Evolutionary conservation across 64 coral and sea anemone genomes (phyloP).

Genomic region (Pocillopora verrucosa): DNA sequence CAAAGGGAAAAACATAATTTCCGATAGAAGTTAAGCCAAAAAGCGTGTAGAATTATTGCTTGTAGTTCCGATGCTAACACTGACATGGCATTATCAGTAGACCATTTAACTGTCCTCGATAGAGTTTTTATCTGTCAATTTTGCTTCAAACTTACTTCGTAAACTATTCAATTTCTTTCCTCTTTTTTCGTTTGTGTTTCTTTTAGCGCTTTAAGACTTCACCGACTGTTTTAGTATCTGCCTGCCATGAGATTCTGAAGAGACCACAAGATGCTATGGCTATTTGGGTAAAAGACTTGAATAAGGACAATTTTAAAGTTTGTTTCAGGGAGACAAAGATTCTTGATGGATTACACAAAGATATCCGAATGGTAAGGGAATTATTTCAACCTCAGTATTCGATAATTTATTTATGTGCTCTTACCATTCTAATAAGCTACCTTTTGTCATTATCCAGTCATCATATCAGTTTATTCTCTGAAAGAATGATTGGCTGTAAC

Average conservation of each 20-base stretch:
- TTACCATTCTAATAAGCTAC: no score
- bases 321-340: constrained; percentile 76
- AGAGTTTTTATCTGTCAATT: neutral
- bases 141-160: neutral
- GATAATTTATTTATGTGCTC: no score
- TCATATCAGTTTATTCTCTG: no score
- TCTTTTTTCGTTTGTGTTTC: neutral
- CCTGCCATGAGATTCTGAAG: neutral
- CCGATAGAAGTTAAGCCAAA: no score
- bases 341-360: constrained; percentile 64
- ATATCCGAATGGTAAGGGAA: constrained; percentile 60
- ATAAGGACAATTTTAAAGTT: constrained; percentile 40
- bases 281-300: constrained; percentile 50
- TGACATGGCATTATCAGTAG: neutral
- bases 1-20: no score
- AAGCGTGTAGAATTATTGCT: no score
- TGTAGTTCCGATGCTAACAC: neutral
- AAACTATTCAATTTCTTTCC: neutral
- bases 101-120: neutral
- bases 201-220: neutral
- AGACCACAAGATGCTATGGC: constrained; percentile 37
- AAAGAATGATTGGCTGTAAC: no score
- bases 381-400: no score
- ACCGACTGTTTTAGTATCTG: neutral
- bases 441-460: no score